These are phyloP conservation scores for Coluber constrictor DNA, from an alignment of 2,797 vertebrate genomes.

Conservation along the genomic window DNA sequence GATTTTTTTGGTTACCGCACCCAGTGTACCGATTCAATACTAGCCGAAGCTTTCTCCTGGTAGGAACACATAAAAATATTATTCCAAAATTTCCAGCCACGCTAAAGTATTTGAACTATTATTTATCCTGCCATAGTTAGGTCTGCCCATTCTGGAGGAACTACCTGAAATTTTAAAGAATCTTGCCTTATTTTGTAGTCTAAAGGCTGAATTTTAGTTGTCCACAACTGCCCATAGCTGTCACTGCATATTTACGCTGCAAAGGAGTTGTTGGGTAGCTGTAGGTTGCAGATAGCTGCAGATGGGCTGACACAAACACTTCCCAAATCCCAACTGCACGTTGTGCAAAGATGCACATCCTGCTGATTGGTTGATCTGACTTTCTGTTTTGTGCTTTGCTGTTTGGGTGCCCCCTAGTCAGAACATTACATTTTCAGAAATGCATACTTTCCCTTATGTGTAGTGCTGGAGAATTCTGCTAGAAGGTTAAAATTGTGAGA, in stretches of 20 bases:
- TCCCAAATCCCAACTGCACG: not conserved
- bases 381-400: not conserved
- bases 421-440: not conserved
- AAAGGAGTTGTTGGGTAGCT: not conserved
- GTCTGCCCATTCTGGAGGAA: not conserved
- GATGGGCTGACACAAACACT: not conserved
- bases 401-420: not conserved
- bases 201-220: not conserved
- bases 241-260: not conserved
- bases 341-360: not conserved
- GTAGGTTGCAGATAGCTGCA: not conserved
- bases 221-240: not conserved
- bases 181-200: not conserved
- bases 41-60: not conserved
- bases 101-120: not conserved
- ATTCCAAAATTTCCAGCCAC: not conserved
- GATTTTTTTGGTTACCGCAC: not conserved
- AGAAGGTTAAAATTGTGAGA: not conserved
- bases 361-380: not conserved
- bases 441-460: not conserved
- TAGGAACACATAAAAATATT: not conserved
- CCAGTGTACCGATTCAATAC: not conserved
- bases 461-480: not conserved
- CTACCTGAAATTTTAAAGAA: not conserved
- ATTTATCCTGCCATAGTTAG: not conserved